phyloP scores from a whole-genome alignment of 30 jellyfish, hydroid and myxozoan species.

The Chironex yamaguchii region DNA sequence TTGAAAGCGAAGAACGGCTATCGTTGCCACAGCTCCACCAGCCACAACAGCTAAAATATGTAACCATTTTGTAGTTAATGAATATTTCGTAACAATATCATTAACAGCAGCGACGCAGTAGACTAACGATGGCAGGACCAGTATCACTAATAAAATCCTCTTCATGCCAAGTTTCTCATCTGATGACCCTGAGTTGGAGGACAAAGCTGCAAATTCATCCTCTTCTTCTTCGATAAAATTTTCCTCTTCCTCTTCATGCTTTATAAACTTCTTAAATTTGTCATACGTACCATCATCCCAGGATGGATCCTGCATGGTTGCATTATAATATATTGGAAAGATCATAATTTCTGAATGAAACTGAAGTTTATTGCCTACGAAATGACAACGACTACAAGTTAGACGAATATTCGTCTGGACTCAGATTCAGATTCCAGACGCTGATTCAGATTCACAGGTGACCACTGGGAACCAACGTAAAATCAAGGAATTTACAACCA shows the following conservation, averaged over 20 bases:
- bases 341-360: no score
- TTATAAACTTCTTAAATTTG: no score
- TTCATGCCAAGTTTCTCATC: neutral
- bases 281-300: neutral
- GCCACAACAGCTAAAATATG: neutral
- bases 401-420: conserved; percentile 9
- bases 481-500: no score
- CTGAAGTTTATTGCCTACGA: no score
- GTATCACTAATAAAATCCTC: neutral
- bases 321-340: no score
- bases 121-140: neutral
- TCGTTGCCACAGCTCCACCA: neutral
- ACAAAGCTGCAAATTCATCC: neutral
- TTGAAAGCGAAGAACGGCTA: neutral
- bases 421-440: conserved; percentile 10
- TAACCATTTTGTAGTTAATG: neutral
- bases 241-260: neutral
- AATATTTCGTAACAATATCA: neutral
- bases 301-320: neutral
- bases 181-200: no score
- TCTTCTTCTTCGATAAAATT: neutral
- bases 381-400: neutral
- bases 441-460: neutral
- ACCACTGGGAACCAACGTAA: no score
- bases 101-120: neutral